phyloP scores from a whole-genome alignment of 2,888 invertebrate genomes.

The Amblyjoppa fuscipennis region DNA sequence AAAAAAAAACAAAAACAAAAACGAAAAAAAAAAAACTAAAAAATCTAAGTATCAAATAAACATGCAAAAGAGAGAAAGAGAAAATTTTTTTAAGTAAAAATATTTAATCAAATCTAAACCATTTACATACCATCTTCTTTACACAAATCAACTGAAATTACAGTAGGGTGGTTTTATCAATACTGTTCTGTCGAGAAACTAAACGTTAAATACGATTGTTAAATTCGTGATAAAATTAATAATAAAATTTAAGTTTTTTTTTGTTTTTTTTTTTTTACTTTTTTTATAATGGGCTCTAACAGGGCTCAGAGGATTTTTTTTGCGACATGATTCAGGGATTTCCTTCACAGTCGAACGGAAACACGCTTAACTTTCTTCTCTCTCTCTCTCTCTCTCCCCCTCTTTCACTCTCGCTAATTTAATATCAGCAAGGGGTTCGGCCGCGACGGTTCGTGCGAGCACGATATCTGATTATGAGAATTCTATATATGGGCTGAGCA shows the following conservation, averaged over 20 bases:
- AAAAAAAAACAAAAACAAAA: slow-evolving; percentile 58
- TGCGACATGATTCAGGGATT: neutral
- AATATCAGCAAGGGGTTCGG: slow-evolving; percentile 17
- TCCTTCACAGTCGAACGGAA: neutral
- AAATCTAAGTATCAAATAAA: slow-evolving; percentile 74
- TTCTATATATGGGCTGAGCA: neutral
- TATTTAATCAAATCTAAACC: slow-evolving; percentile 80
- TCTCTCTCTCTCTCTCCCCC: neutral
- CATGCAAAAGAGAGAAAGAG: slow-evolving; percentile 78
- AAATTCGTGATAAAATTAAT: slow-evolving; percentile 41
- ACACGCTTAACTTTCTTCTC: slow-evolving; percentile 15
- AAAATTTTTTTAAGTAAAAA: slow-evolving; percentile 61
- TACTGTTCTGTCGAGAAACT: slow-evolving; percentile 70
- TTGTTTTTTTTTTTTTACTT: neutral
- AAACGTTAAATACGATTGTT: slow-evolving; percentile 47
- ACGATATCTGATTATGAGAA: slow-evolving; percentile 15
- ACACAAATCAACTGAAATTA: slow-evolving; percentile 83
- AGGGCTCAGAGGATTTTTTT: slow-evolving; percentile 11
- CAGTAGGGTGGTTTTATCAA: slow-evolving; percentile 81
- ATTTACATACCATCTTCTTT: slow-evolving; percentile 84
- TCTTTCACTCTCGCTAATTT: slow-evolving; percentile 9
- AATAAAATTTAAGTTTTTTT: neutral
- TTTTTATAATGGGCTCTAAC: slow-evolving; percentile 5
- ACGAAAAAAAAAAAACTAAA: slow-evolving; percentile 63
- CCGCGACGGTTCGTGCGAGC: slow-evolving; percentile 6